Base-by-base conservation (phyloP, 2,113 vertebrate species). In the Chloropsis hardwickii region DNA sequence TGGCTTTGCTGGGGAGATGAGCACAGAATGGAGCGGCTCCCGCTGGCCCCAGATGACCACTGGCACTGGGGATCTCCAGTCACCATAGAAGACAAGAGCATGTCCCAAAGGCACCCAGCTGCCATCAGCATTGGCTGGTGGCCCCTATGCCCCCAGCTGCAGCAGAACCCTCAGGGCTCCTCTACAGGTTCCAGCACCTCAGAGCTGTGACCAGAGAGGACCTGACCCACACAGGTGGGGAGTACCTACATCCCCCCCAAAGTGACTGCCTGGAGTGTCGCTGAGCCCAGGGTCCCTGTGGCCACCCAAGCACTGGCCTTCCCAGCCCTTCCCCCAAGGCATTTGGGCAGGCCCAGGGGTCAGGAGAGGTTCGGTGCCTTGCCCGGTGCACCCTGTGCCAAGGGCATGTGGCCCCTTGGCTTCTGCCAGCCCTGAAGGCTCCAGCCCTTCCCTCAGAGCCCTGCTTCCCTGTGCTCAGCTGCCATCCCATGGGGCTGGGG, bases 121-220 rank as follows among this genome's bases (percentile, higher is more conserved):
- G n/a, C 7, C 29, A 35, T 5, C 81, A 58, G 28, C 51, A 12
- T 3, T 3, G 6, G 31, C 57, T 54, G 44, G 44, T 20, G 23
- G 22, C 56, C 29, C 37, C 48, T 2, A 2, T n/a, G 48, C 23
- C 29, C 18, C 40, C 0, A 0, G 8, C 20, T 79, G 60, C 70
- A 69, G 44, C 9, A 7, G 54, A 78, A 69, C 79, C 82, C 53
- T 71, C 51, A 16, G 15, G 18, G 62, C 44, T 64, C 44, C 29
- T 66, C 25, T 16, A 20, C 53, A n/a, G 42, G 44, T 21, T 62
- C 37, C 62, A 42, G 24, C 44, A 60, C 2, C 62, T 72, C 44
- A 50, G 58, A 40, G 6, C 31, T 50, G 51, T 2, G 3, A 17
- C 12, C 80, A 71, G 51, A 1, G 2, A 69, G 35, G 44, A 21